Conservation (phyloP, 2,888 invertebrate genomes). For the Griposia aprilina region DNA sequence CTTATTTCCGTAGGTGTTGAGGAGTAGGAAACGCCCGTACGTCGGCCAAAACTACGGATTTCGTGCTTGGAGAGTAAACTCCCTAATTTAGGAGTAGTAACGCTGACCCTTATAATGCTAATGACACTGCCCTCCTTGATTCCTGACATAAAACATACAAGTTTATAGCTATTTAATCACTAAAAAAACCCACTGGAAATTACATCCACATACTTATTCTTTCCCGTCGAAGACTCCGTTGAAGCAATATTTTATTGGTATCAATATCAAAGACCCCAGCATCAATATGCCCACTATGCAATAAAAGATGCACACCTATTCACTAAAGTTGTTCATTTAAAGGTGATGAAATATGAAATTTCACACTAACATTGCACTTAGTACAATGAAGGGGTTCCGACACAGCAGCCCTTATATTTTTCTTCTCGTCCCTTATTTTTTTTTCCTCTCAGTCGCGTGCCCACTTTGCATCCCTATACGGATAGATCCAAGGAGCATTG, state of each 20-base stretch:
- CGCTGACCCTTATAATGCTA: neutral
- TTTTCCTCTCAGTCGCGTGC: slow-evolving; percentile 76
- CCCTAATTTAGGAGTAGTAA: neutral
- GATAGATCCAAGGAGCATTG: slow-evolving; percentile 39
- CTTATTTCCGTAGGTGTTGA: too few relatives aligned
- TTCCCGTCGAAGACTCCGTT: neutral
- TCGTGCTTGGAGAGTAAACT: too few relatives aligned
- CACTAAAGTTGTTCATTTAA: slow-evolving; percentile 39
- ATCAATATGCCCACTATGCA: slow-evolving; percentile 16
- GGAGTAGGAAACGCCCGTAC: too few relatives aligned
- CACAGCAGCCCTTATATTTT: slow-evolving; percentile 63
- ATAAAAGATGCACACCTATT: slow-evolving; percentile 35
- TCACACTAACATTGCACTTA: slow-evolving; percentile 69
- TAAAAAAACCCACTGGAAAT: neutral
- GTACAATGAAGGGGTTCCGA: slow-evolving; percentile 37
- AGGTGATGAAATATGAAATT: slow-evolving; percentile 77
- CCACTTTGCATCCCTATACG: slow-evolving; percentile 63
- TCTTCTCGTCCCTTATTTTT: slow-evolving; percentile 50
- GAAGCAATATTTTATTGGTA: neutral
- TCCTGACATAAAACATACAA: neutral
- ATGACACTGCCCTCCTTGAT: neutral
- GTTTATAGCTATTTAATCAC: neutral
- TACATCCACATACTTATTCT: neutral
- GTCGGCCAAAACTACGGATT: too few relatives aligned
- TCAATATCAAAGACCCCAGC: slow-evolving; percentile 6